Percentiles rank a stretch among this genome's conserved stretches.
Conservation (phyloP, 1,140 invertebrate genomes). For the Hypsibius dujardini region DNA sequence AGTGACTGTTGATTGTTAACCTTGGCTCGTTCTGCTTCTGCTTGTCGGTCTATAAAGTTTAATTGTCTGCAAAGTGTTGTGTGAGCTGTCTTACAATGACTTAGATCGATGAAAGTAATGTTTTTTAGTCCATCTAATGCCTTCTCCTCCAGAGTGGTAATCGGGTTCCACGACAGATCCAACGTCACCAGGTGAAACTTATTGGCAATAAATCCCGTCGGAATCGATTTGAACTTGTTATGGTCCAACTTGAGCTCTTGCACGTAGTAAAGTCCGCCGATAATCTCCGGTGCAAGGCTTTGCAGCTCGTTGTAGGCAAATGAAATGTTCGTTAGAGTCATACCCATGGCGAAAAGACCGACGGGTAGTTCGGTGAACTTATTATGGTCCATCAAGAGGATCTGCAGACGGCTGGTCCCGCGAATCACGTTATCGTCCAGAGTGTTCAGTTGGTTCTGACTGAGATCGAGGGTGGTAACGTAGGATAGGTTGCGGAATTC, state of each 20-base stretch:
- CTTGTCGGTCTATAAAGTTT: too few species aligned
- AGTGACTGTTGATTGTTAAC: too few species aligned
- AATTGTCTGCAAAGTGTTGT: too few species aligned
- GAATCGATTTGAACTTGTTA: neutral
- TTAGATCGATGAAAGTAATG: neutral
- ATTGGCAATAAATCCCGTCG: neutral
- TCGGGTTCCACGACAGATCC: neutral
- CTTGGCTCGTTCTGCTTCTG: too few species aligned
- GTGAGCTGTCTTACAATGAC: neutral
- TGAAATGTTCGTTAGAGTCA: neutral
- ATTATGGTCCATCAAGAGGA: neutral
- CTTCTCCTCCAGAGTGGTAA: neutral
- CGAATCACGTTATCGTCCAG: neutral
- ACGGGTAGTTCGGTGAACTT: neutral
- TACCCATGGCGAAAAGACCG: slow-evolving; percentile 12
- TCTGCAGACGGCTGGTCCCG: neutral
- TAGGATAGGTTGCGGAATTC: neutral
- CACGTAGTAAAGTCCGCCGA: neutral
- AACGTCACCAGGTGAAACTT: neutral
- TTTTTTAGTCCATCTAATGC: slow-evolving; percentile 1
- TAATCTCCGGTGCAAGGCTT: neutral
- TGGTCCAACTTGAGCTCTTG: neutral
- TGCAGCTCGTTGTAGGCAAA: neutral
- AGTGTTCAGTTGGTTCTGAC: neutral
- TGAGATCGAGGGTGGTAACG: neutral